Evolutionary conservation across 2,888 invertebrate genomes (phyloP), one percentile per base, ranked within the genome.

Genomic region (Acanthacorydalis orientalis): DNA sequence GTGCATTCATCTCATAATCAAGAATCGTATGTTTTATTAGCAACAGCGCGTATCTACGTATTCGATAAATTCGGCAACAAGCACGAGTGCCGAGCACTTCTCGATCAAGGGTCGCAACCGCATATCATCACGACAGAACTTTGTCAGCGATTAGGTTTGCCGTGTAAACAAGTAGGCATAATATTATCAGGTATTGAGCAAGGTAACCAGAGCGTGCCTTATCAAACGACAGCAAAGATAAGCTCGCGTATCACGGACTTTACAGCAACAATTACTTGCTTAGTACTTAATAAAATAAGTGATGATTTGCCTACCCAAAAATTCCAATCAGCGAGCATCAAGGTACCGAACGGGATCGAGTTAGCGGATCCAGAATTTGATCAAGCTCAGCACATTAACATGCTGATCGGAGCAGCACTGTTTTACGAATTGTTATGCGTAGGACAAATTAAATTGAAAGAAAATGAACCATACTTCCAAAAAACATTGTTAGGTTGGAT

Each of bases 31-130:
- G 45, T 48, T 44, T 10, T 41, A 10, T 43, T 41, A 23, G 43
- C 52, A 8, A 55, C 55, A 23, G 55, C 52, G 7, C 45, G 23
- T 10, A 46, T 54, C 2, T 31, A 50, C 2, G 31, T 53, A 9
- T 10, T 40, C 12, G 48, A 51, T 42, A n/a, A 31, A 9, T 12
- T 48, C 14, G 51, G 52, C n/a, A 48, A 49, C 12, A 33, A 37
- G 31, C 38, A 33, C 9, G 46, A 33, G 9, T 53, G 53, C 48
- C 51, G 55, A 35, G 53, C 51, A 7, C 38, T 55, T 4, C 48
- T 55, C 16, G 54, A 54, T 39, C 48, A 49, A 11, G 54, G 54
- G 11, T 52, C 51, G 8, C 54, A 56, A 46, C 48, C 51, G 3
- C 50, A 23, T 23, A 23, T 23, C 23, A 23, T 23, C 23, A 23